Evolutionary conservation across 2,113 vertebrate species (phyloP), one percentile per base, ranked within the genome.

Genomic region (Alethe diademata): DNA sequence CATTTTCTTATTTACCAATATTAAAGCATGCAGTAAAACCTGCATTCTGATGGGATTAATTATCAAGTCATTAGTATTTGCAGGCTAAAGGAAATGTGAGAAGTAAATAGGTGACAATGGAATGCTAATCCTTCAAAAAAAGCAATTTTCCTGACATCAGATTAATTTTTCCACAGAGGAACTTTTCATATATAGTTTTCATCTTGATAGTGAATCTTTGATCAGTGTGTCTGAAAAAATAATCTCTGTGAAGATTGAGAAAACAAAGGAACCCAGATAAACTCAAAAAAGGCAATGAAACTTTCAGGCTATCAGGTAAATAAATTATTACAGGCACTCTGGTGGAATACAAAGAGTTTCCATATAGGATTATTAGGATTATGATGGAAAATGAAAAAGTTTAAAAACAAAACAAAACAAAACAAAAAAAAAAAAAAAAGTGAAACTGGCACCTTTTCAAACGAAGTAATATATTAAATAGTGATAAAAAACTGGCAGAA

Each of bases 241-340:
- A 64, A 90, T 54, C 81, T 90, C 45, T 67, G 36, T 65, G 78
- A 93, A 90, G 87, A 93, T 90, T 45, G 54, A n/a, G 38, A 82
- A 80, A 83, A 89, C 53, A 95, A 85, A 95, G 71, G 62, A 82
- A 88, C 19, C 3, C 35, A 85, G 66, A 91, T 64, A 95, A 87
- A 85, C 31, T 72, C 3, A 3, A 58, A 82, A 87, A 58, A 15
- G 22, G 51, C 51, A 88, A 50, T 24, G 60, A 70, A 94, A 72
- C 70, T 78, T 89, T 58, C 33, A 82, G 56, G 70, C 33, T 70
- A 33, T 40, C 78, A 58, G 69, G 62, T 78, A 91, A 95, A 84
- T n/a, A 73, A 90, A 85, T 66, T 75, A 42, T 56, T 61, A 42
- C 16, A 53, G 40, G 14, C 53, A 71, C 9, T 24, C 69, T 11